Conservation (phyloP, 2,797 vertebrate species). For the Rallus crepitans region DNA sequence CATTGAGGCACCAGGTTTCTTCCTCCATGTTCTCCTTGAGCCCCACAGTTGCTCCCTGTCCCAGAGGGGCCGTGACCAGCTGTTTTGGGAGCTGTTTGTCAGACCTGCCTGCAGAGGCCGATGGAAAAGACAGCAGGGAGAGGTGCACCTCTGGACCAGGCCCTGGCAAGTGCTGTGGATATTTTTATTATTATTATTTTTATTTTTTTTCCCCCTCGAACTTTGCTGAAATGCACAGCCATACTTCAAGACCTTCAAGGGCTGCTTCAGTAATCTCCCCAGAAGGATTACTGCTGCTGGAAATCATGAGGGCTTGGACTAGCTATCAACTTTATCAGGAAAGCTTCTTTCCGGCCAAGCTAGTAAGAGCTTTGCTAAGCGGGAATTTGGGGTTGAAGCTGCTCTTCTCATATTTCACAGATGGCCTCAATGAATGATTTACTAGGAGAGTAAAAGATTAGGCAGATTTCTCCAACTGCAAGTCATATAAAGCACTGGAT, state of each 20-base stretch:
- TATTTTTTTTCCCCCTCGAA: neutral
- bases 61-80: neutral
- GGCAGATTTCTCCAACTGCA: slow-evolving; percentile 55
- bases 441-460: slow-evolving; percentile 67
- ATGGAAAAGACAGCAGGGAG: rapidly evolving
- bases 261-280: slow-evolving; percentile 28
- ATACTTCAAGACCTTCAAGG: neutral
- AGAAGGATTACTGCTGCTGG: slow-evolving; percentile 46
- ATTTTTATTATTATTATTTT: neutral
- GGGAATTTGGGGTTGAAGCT: slow-evolving; percentile 17
- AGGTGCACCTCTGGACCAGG: neutral
- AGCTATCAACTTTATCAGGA: slow-evolving; percentile 57
- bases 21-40: neutral
- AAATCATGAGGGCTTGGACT: slow-evolving; percentile 30
- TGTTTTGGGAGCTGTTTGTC: neutral
- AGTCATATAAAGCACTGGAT: neutral
- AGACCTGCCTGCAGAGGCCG: neutral
- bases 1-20: neutral
- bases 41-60: neutral
- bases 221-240: neutral
- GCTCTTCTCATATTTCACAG: slow-evolving; percentile 65
- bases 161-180: rapidly evolving
- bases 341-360: slow-evolving; percentile 52
- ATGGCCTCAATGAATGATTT: slow-evolving; percentile 68
- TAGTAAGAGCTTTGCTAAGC: neutral